Base-by-base conservation (phyloP, 2,888 invertebrate species). In the Scaeva pyrastri region DNA sequence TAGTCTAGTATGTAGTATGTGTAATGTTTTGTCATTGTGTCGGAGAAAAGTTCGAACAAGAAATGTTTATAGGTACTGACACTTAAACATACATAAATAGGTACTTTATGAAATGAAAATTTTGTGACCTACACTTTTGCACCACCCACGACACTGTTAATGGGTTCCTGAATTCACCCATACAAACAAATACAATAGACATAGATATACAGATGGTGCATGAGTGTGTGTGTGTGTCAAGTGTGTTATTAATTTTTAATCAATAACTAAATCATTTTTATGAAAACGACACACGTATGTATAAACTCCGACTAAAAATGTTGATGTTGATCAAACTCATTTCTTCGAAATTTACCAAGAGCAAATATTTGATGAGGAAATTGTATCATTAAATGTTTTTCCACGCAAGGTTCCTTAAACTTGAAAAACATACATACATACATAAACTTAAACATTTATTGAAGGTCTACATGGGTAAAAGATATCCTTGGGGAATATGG, bases 191-290 rank as follows among this genome's bases (percentile, higher is more conserved):
- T 16, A 31, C 14, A 41, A 52, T 19, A 31, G 68, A 21, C 52
- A 16, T 14, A 62, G 43, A 11, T 43, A 3, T 21, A 16, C 2
- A 0, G 2, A 0, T 11, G 14, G 14, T 41, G 21, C 10, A 2
- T 19, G 60, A 39, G 50, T 56, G 11, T 14, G 14, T 60, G 41
- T 2, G 7, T 19, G 60, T 52, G 68, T 56, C 64, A 48, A 60
- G 70, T 50, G 50, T 39, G 58, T 31, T 60, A 77, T 70, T 70
- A 70, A 77, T 62, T 70, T 77, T 52, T 60, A 70, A 70, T 77
- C 70, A 70, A 70, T 48, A 48, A 3, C 52, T 21, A 39, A 50
- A 76, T 41, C 45, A 39, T 16, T 76, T 19, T 68, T 56, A 19
- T 43, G 0, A 11, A 10, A 48, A 36, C 21, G 36, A 1, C 36